Evolutionary conservation across 1,140 invertebrate genomes (phyloP), one percentile per base, ranked within the genome.

Genomic region (Frieseomelitta varia): DNA sequence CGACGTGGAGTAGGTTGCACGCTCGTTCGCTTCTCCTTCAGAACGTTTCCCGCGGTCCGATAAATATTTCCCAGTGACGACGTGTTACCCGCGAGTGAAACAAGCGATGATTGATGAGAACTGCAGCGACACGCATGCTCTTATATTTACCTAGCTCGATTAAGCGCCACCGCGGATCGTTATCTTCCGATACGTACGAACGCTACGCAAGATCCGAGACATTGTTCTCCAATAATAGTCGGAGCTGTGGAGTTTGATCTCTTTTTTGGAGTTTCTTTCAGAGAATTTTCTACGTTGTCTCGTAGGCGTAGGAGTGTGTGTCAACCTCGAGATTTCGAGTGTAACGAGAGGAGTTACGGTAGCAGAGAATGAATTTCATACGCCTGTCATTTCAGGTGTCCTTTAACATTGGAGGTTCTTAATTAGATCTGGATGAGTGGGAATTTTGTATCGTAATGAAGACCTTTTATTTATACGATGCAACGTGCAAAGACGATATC

Each of bases 51-150:
- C 30, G 11, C 6, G 39, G 51, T 10, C 21, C 30, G 80, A 75
- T 65, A 81, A 67, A 75, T 76, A 81, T 75, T 81, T 67, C 55
- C 14, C 56, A 27, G 21, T 17, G 27, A 15, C 53, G 30, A 30
- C 55, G 47, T 39, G 58, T 53, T 55, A 68, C 15, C 56, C 24
- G 17, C 24, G n/a, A 73, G 51, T 34, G 39, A 80, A 75, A 47
- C 80, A 24, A 15, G 17, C 51, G 30, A 51, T 76, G 58, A 76
- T 65, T 17, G 72, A 81, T 81, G 80, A 56, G 80, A 67, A 53
- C n/a, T 34, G 72, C 58, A 34, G 56, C 72, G 24, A 55, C 51
- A 65, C 27, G 17, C 69, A 0, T 27, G n/a, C 21, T 8, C 24
- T 61, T 12, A 47, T 10, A 56, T 24, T n/a, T 4, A 21, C 17